These are phyloP conservation scores for Malacoraja senta DNA, from an alignment of 2,797 vertebrate genomes.

Conservation along the genomic window DNA sequence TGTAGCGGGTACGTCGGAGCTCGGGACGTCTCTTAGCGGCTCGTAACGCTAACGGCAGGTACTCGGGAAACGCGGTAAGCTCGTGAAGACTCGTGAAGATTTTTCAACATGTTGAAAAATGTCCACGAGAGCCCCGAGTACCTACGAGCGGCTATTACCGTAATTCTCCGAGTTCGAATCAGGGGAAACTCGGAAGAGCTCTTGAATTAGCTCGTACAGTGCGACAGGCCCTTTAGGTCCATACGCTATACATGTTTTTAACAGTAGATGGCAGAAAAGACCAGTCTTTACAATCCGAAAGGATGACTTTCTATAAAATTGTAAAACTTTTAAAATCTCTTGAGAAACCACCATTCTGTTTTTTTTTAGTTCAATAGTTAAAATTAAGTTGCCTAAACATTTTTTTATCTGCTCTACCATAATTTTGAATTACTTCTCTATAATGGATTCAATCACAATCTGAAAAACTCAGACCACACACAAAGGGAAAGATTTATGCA, in stretches of 20 bases:
- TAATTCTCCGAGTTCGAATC: too few species aligned
- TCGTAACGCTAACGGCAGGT: too few species aligned
- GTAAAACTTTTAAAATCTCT: neutral
- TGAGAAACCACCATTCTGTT: neutral
- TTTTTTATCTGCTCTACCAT: neutral
- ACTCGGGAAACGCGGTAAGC: too few species aligned
- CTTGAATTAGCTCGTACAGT: too few species aligned
- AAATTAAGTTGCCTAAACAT: neutral
- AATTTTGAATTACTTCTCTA: neutral
- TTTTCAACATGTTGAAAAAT: too few species aligned
- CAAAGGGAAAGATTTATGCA: neutral
- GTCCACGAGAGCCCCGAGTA: too few species aligned
- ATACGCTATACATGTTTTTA: neutral
- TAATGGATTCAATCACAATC: neutral
- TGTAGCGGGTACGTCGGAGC: too few species aligned
- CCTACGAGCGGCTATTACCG: too few species aligned
- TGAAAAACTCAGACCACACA: neutral
- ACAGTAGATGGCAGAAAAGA: constrained; percentile 34
- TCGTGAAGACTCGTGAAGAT: too few species aligned
- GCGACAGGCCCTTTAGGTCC: too few species aligned
- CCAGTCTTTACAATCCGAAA: neutral
- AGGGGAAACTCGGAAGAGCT: too few species aligned
- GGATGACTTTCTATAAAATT: neutral
- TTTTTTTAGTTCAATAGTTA: neutral
- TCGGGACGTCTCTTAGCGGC: too few species aligned